Evolutionary conservation across 2,113 vertebrate species (phyloP).

Genomic region (Barbus barbus): DNA sequence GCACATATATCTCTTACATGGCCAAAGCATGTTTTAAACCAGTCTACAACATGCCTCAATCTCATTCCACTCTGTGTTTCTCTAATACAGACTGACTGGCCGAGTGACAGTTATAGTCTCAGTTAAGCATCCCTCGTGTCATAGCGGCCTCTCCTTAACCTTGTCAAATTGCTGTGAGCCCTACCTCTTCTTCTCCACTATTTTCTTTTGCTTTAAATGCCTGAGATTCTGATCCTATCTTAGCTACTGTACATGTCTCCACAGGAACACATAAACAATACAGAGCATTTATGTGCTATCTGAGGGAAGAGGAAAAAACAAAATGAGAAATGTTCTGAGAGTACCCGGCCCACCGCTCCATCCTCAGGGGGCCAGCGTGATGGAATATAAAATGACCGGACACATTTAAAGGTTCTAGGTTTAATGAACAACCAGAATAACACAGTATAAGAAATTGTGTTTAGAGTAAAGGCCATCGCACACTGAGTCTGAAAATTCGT

Average conservation of each 20-base stretch:
- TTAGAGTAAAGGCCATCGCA: too few relatives aligned
- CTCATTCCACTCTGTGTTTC: not conserved
- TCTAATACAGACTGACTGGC: not conserved
- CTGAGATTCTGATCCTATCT: constrained; percentile 74
- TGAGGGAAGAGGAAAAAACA: constrained; percentile 41
- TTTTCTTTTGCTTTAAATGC: constrained; percentile 53
- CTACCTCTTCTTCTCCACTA: constrained; percentile 39
- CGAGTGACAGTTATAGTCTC: not conserved
- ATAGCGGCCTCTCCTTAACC: not conserved
- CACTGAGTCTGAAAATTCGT: too few relatives aligned
- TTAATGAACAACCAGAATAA: not conserved
- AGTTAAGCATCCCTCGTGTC: constrained; percentile 3
- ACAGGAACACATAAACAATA: constrained; percentile 71
- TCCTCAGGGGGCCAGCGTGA: constrained; percentile 19
- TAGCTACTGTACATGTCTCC: constrained; percentile 65
- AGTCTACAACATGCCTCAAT: not conserved
- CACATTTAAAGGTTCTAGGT: constrained; percentile 11
- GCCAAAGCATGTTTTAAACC: not conserved
- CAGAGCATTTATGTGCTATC: constrained; percentile 59
- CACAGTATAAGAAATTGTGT: not conserved
- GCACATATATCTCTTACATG: not conserved
- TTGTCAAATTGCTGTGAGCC: not conserved
- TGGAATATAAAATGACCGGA: constrained; percentile 5
- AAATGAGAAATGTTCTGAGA: constrained; percentile 45
- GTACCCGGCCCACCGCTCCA: constrained; percentile 35